Base-by-base conservation (phyloP, 2,113 vertebrate genomes). In the Manacus vitellinus region DNA sequence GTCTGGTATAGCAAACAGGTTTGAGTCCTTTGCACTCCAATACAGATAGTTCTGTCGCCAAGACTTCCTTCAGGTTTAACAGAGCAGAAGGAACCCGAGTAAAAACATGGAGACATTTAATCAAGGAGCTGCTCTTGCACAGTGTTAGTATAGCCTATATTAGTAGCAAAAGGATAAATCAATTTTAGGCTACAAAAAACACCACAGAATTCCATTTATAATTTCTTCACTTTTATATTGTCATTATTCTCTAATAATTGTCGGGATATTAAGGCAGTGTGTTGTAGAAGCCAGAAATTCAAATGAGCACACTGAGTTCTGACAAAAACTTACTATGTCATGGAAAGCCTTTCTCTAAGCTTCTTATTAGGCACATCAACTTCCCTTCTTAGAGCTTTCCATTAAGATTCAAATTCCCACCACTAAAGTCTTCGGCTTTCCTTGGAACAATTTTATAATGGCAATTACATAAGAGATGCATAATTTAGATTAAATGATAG, bases 121-220 rank as follows among this genome's bases (percentile, higher is more conserved):
- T 47, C 30, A 47, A 76, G 13, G 12, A 65, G 25, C 19, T n/a
- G 35, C 10, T 8, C 49, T 37, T 54, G 7, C 17, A 78, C 24
- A 31, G 8, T 41, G 1, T 27, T 66, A 24, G 7, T 19, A 24
- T 13, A 70, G 41, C 16, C 8, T 41, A 14, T 1, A 0, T 19
- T 63, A 44, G 3, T 54, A 44, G 4, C 17, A 37, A 25, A 18
- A 52, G 10, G 18, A 15, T 62, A 75, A 85, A 70, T 35, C 5
- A 19, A 10, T 30, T 76, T 35, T 15, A 77, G 7, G 5, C 16
- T 84, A 46, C 67, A 68, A 44, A 85, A 31, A 22, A 35, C 17
- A 41, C 56, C 15, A 23, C 4, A 70, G 24, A 28, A 74, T 56
- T 19, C 14, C 4, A 30, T 52, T 83, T 63, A 8, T 2, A 6